A percentile compares a stretch with the other conserved stretches of the same genome.
These are phyloP conservation scores for Avahi laniger DNA, from an alignment of 2,797 vertebrate species.

Conservation along the genomic window DNA sequence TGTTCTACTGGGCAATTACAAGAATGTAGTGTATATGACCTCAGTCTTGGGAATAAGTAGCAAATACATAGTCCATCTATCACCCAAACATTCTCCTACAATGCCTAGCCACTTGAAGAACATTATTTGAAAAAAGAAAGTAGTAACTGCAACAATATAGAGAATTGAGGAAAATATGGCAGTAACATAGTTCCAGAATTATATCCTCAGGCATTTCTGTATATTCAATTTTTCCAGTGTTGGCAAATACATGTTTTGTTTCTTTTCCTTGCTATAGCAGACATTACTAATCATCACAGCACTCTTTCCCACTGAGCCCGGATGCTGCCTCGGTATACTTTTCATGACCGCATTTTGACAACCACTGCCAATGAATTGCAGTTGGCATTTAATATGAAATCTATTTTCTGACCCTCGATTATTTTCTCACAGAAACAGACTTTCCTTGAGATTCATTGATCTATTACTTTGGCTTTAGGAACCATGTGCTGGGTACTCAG, in stretches of 20 bases:
- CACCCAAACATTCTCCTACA: not conserved
- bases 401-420: not conserved
- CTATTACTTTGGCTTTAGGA: not conserved
- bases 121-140: conserved; percentile 6
- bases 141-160: not conserved
- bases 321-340: not conserved
- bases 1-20: not conserved
- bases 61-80: not conserved
- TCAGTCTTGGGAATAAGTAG: not conserved
- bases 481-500: not conserved
- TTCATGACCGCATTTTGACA: not conserved
- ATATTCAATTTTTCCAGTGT: conserved; percentile 34
- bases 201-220: conserved; percentile 22
- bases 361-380: not conserved
- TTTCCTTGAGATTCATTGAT: not conserved
- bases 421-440: conserved; percentile 33
- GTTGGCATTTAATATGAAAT: not conserved
- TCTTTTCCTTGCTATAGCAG: not conserved
- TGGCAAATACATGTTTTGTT: not conserved
- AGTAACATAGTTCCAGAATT: conserved; percentile 24
- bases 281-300: not conserved
- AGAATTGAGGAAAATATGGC: conserved; percentile 17
- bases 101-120: conserved; percentile 14
- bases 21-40: not conserved
- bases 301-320: not conserved